Evolutionary conservation across 2,888 invertebrate species (phyloP).

Genomic region (Rhagonycha lutea): DNA sequence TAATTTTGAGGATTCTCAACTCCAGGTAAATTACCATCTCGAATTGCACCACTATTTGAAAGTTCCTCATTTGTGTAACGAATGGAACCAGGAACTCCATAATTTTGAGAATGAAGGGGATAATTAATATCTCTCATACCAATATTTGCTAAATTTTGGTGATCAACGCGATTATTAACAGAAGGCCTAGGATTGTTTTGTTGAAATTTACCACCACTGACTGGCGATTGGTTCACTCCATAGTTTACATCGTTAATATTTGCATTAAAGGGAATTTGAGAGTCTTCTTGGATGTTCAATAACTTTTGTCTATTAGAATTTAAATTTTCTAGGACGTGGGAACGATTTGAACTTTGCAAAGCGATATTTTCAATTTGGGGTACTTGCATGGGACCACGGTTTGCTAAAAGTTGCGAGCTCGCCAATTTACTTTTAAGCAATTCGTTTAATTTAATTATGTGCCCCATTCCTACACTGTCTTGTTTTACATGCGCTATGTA

Average conservation of each 20-base stretch:
- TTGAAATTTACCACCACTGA: neutral
- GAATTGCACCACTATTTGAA: neutral
- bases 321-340: slow-evolving; percentile 27
- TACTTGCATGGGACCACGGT: slow-evolving; percentile 41
- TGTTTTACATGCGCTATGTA: slow-evolving; percentile 53
- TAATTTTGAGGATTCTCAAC: neutral
- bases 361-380: slow-evolving; percentile 46
- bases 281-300: neutral
- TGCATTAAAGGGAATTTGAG: neutral
- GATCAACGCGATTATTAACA: neutral
- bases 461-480: slow-evolving; percentile 51
- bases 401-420: slow-evolving; percentile 40
- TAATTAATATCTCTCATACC: neutral
- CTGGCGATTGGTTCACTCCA: neutral
- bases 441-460: slow-evolving; percentile 43
- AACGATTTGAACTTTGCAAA: slow-evolving; percentile 37
- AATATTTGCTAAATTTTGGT: neutral
- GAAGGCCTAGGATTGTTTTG: neutral
- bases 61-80: neutral
- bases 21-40: neutral
- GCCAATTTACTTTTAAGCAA: slow-evolving; percentile 31
- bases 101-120: neutral
- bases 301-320: neutral
- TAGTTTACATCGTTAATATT: neutral
- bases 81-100: neutral